These are phyloP conservation scores for Ornithorhynchus anatinus DNA, from an alignment of 2,113 vertebrate species.

Conservation along the genomic window DNA sequence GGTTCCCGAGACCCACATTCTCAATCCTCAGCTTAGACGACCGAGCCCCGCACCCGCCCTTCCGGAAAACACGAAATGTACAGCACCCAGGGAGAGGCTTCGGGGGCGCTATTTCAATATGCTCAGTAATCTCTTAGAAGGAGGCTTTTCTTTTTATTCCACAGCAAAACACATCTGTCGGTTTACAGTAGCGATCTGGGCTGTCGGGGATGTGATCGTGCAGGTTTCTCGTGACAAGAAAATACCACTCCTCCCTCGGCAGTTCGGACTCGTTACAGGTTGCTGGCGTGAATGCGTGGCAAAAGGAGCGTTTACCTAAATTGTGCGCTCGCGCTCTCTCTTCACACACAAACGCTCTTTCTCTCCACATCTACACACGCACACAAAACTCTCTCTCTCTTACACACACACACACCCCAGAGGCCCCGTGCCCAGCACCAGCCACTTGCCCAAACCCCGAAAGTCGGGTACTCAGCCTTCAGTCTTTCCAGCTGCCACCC, in stretches of 20 bases:
- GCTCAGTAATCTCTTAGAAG: too few species aligned
- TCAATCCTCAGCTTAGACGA: too few species aligned
- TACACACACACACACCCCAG: too few species aligned
- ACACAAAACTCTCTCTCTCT: too few species aligned
- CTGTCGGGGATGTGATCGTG: neutral
- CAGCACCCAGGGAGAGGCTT: too few species aligned
- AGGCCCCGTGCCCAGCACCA: neutral
- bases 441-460: neutral
- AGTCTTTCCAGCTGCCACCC: neutral
- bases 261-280: neutral
- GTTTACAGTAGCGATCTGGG: neutral
- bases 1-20: too few species aligned
- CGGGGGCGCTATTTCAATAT: too few species aligned
- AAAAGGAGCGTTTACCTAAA: neutral
- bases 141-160: too few species aligned
- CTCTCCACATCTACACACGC: too few species aligned
- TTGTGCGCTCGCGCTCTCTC: neutral
- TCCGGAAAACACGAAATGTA: too few species aligned
- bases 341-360: conserved; percentile 10
- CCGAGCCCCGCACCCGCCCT: too few species aligned
- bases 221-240: conserved; percentile 8
- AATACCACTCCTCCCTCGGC: neutral
- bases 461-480: neutral
- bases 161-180: too few species aligned
- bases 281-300: neutral